phyloP scores from a whole-genome alignment of 2,113 vertebrate genomes.

The Oncorhynchus keta region DNA sequence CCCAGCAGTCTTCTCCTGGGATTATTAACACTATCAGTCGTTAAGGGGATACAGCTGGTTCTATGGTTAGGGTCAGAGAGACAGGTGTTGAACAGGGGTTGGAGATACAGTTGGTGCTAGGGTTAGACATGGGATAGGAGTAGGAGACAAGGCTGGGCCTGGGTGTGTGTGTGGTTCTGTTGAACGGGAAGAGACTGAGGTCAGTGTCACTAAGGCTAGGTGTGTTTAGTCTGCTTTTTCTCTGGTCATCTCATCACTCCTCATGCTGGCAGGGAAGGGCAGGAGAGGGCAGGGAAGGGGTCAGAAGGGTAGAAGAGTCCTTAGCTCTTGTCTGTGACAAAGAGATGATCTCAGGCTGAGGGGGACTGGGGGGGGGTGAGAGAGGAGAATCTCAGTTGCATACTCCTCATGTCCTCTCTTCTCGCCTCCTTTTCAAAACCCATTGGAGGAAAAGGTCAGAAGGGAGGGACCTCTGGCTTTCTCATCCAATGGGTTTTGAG shows the following conservation, averaged over 20 bases:
- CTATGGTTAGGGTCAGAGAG: background rate
- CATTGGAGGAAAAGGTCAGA: too few relatives aligned
- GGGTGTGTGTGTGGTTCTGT: slow-evolving; percentile 17
- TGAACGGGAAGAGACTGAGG: slow-evolving; percentile 4
- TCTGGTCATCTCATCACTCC: slow-evolving; percentile 13
- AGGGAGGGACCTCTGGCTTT: too few relatives aligned
- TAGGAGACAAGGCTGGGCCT: too few relatives aligned
- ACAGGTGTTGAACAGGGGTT: background rate
- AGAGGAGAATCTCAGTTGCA: too few relatives aligned
- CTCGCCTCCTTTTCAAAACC: too few relatives aligned
- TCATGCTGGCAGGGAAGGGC: background rate
- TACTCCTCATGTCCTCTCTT: too few relatives aligned
- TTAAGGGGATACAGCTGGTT: background rate
- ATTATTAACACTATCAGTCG: too few relatives aligned
- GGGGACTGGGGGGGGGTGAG: background rate
- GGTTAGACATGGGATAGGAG: background rate
- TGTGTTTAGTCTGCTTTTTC: slow-evolving; percentile 42
- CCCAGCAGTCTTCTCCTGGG: too few relatives aligned
- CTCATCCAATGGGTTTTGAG: background rate
- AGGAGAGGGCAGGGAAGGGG: too few relatives aligned
- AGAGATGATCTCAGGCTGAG: background rate
- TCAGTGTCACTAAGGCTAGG: background rate
- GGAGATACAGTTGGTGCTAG: slow-evolving; percentile 13
- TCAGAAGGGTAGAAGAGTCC: background rate
- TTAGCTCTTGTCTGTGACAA: background rate